Base-by-base conservation (phyloP, 2,888 invertebrate species). In the Chloroclystis v-ata region DNA sequence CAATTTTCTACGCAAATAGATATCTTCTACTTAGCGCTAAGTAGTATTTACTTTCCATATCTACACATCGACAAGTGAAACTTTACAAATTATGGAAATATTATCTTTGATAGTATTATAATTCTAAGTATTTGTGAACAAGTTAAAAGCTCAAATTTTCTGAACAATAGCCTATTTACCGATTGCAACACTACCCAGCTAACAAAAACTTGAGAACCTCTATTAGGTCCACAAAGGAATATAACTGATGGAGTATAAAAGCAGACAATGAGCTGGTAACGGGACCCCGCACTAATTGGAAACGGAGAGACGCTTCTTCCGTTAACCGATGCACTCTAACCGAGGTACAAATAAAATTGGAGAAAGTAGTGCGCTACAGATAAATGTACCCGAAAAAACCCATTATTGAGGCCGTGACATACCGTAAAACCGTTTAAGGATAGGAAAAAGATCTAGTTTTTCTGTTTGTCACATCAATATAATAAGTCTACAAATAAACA, bases 221-320 rank as follows among this genome's bases (percentile, higher is more conserved):
- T 67, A 78, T 80, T 78, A 73, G 64, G 67, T 75, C 67, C 72
- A 82, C 82, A 82, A 82, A 81, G 83, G 80, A 67, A 72, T 72
- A 77, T 78, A 75, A 78, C 72, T 68, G 69, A 70, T 64, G 61
- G 66, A 69, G 78, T 77, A 78, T 72, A 74, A 78, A 72, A 70
- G 76, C 77, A 72, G 75, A 85, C 84, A 83, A 82, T 80, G 78
- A 67, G 71, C 63, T 61, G 62, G 76, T 85, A 87, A 86, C 85
- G 84, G 84, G 76, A 84, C 78, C 63, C 65, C 75, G 68, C 65
- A 79, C 84, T 84, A 79, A 86, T 85, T 83, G 78, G 78, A 80
- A 80, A 77, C 73, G 66, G 75, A 72, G 78, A 73, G 72, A 73
- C 65, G 69, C 69, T 67, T 78, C 75, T 82, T 78, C 82, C 81